Percentiles rank a stretch among this genome's conserved stretches.
Evolutionary conservation across 2,888 invertebrate genomes (phyloP).

Genomic region (Drosophila nr. medialis): DNA sequence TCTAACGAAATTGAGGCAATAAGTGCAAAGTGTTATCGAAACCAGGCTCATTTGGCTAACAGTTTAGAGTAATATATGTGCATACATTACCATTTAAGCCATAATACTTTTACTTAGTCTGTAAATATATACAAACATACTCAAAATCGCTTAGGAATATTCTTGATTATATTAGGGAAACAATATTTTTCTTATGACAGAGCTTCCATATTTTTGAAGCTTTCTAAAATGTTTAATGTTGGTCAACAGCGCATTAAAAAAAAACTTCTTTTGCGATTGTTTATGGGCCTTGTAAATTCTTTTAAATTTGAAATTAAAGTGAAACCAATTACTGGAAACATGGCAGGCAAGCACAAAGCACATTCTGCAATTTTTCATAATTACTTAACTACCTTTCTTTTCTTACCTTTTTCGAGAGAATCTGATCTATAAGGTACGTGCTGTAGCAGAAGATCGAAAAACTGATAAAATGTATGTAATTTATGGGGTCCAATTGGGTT

Average conservation of each 20-base stretch:
- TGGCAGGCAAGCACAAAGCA: not conserved
- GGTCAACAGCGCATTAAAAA: constrained; percentile 23
- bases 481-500: not conserved
- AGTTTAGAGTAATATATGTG: not conserved
- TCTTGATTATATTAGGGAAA: not conserved
- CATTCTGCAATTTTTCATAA: not conserved
- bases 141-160: not conserved
- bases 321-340: constrained; percentile 3
- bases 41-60: constrained; percentile 18
- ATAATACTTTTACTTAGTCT: not conserved
- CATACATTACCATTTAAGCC: not conserved
- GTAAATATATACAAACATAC: not conserved
- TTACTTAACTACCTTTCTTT: not conserved
- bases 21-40: constrained; percentile 13
- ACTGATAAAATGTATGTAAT: not conserved
- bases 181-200: not conserved
- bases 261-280: not conserved
- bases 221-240: constrained; percentile 34
- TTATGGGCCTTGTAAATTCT: constrained; percentile 5
- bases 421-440: constrained; percentile 1
- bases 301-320: constrained; percentile 11
- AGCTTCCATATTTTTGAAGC: constrained; percentile 6
- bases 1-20: constrained; percentile 31
- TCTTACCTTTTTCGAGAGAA: not conserved
- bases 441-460: not conserved